Percentiles rank a stretch among this genome's conserved stretches.
These are phyloP conservation scores for Aethes cnicana DNA, from an alignment of 2,888 invertebrate genomes.

Conservation along the genomic window DNA sequence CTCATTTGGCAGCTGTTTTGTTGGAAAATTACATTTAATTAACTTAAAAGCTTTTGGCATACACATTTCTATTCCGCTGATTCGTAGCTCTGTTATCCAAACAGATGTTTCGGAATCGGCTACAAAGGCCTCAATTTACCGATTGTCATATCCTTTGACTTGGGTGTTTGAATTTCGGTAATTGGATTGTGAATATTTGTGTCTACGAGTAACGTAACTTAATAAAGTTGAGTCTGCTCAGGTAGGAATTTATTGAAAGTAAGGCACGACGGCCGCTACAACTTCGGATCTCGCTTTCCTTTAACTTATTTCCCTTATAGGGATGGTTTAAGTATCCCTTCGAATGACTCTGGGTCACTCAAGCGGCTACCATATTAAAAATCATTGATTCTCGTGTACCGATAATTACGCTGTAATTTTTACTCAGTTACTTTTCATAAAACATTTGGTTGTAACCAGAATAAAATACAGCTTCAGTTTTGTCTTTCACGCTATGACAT, in stretches of 20 bases:
- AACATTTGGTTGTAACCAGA: too few species aligned
- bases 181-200: conserved; percentile 36
- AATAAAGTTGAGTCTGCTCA: background rate
- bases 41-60: background rate
- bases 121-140: conserved; percentile 33
- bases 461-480: too few species aligned
- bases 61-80: conserved; percentile 29
- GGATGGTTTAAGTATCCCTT: background rate
- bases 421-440: too few species aligned
- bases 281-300: too few species aligned
- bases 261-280: too few species aligned
- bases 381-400: too few species aligned
- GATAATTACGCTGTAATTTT: too few species aligned
- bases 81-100: conserved; percentile 30
- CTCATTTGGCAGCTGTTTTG: background rate
- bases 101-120: conserved; percentile 23
- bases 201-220: background rate
- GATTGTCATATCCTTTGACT: conserved; percentile 38
- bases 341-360: background rate
- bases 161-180: conserved; percentile 37
- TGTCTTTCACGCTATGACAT: too few species aligned
- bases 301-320: background rate
- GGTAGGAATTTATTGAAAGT: background rate
- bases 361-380: background rate
- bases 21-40: background rate